Base-by-base conservation (phyloP, 2,113 vertebrate species). In the Accipiter virgatus region DNA sequence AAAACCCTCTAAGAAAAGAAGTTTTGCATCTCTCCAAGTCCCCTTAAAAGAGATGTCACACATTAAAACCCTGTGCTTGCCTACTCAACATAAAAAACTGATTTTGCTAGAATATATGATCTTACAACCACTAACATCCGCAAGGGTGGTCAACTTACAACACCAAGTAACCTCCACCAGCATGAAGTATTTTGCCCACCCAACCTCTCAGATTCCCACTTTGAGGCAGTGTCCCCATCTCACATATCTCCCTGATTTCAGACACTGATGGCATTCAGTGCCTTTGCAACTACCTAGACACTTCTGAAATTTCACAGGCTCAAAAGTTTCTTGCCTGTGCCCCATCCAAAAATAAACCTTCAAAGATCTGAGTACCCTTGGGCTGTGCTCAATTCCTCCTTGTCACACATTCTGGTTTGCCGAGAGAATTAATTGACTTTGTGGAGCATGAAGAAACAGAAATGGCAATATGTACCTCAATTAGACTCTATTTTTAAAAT, bases 391-490 rank as follows among this genome's bases (percentile, higher is more conserved):
- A 78, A 3, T 85, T 91, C 90, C 72, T 92, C 74, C 77, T 84
- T 86, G 73, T 88, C 92, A 88, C 77, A 95, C 23, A 31, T 90
- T 83, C 50, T 70, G 83, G 81, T 93, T 96, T 95, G 81, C 77
- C 42, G 80, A 59, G 27, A 89, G 78, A 97, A 97, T 96, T 97
- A 96, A 95, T 86, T 96, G 81, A 83, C 87, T 96, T 95, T 79
- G 77, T 92, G 83, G 67, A 96, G 89, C 96, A 97, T 83, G 89
- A 90, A 96, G 74, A 89, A 93, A 87, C 80, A 94, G 84, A 93
- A 95, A 88, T 43, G 81, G 77, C 80, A 94, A 86, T 83, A 66
- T 71, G 85, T 68, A 92, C 80, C 92, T 96, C 91, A 95, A 85
- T 94, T 93, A 94, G 72, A 59, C 81, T 88, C 92, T 86, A 61